Evolutionary conservation across 2,888 invertebrate species (phyloP).

Genomic region (Oligia fasciuncula): DNA sequence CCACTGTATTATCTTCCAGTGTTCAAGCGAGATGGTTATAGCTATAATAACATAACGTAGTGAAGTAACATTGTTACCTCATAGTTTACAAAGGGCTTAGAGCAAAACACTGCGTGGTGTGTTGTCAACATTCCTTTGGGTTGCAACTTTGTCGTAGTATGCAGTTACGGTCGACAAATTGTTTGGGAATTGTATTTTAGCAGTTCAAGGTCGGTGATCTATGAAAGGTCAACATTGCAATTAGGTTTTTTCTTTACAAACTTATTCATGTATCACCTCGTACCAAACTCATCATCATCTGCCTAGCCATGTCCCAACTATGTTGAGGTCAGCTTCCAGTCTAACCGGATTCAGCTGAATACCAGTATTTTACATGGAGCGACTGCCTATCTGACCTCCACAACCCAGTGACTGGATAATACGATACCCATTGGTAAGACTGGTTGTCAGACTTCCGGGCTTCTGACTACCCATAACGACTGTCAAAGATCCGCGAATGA

Average conservation of each 20-base stretch:
- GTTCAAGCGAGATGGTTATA: background rate
- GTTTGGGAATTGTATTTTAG: background rate
- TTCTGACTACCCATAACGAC: no score
- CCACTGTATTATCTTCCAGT: background rate
- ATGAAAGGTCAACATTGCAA: background rate
- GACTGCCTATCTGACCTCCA: no score
- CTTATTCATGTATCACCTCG: background rate
- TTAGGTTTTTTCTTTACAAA: background rate
- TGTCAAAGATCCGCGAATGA: no score
- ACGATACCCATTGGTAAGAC: no score
- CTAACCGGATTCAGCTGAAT: no score
- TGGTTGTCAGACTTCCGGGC: no score
- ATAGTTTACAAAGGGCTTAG: conserved; percentile 22
- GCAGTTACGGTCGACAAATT: background rate
- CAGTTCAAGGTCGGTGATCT: background rate
- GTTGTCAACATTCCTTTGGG: conserved; percentile 1
- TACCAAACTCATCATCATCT: no score
- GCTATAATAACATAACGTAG: conserved; percentile 2
- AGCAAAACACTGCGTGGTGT: conserved; percentile 5
- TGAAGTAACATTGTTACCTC: conserved; percentile 28
- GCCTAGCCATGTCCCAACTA: no score
- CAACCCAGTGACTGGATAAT: no score
- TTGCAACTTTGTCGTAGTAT: conserved; percentile 9
- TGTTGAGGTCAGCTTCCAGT: no score
- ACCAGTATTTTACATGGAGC: no score